Evolutionary conservation across 2,113 vertebrate genomes (phyloP), one percentile per base, ranked within the genome.

Genomic region (Hemiprocne comata): DNA sequence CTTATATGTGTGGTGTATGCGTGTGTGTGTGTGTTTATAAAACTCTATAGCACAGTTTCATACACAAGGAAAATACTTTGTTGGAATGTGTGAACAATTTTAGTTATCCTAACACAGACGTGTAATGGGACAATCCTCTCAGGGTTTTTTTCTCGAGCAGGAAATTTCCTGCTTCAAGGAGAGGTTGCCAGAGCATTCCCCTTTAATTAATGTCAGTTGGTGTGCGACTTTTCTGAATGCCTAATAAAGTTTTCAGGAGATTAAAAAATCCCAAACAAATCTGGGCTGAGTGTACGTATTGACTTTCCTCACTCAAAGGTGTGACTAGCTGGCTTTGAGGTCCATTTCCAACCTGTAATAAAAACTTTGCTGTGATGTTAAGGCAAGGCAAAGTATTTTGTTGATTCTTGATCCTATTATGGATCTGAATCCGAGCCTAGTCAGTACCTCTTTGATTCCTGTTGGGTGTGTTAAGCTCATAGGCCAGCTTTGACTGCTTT

Each of bases 11-110:
- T 31, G 19, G 7, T 36, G 1, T 60, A 33, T 48, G 18, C 46
- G 10, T 26, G 20, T 17, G 1, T 5, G 3, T 26, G 18, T 89
- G 31, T 54, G 9, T 73, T 81, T 72, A 23, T 33, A 48, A 42
- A 33, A 7, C 17, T 53, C 4, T 9, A 28, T 33, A 53, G 20
- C 11, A 29, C 12, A 18, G 13, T 48, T 92, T 65, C 40, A 44
- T 58, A 24, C 9, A 36, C 6, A 86, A n/a, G n/a, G n/a, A n/a
- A n/a, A n/a, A n/a, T n/a, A 46, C 0, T 0, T 33, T 67, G 10
- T 28, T 65, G 28, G 31, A 50, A 70, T 1, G 1, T 16, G 9
- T 8, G 4, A 84, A 60, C 34, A 18, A 51, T 42, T 78, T 71
- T 74, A 55, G 31, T 54, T 66, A 81, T 38, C 6, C 24, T 74